Percentiles rank a stretch among this genome's conserved stretches.
Evolutionary conservation across 2,113 vertebrate species (phyloP).

Genomic region (Chloropsis hardwickii): DNA sequence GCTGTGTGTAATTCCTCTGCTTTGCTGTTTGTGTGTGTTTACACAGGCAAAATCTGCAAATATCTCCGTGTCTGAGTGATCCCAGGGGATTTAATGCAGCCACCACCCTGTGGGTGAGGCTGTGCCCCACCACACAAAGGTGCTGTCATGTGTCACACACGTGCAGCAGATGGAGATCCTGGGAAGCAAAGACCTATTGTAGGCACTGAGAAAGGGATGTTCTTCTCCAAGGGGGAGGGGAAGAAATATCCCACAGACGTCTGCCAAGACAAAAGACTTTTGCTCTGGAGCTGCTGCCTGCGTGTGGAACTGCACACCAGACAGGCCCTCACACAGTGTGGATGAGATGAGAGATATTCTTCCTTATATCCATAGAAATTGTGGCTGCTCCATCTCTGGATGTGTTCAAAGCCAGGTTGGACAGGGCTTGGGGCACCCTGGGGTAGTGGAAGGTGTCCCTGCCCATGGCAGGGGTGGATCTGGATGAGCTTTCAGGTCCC

Average conservation of each 20-base stretch:
- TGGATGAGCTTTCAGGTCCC: neutral
- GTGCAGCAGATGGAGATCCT: neutral
- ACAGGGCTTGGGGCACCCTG: neutral
- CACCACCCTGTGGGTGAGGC: too few species aligned
- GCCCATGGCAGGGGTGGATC: neutral
- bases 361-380: neutral
- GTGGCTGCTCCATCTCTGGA: neutral
- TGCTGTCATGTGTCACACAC: neutral
- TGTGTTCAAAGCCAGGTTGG: neutral
- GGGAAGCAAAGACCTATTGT: conserved; percentile 3
- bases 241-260: neutral
- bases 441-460: neutral
- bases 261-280: neutral
- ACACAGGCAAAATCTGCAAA: neutral
- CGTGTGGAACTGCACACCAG: neutral
- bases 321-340: fast-evolving
- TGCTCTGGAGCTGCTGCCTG: neutral
- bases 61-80: fast-evolving
- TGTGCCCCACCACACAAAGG: neutral
- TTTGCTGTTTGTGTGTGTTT: neutral
- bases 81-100: neutral
- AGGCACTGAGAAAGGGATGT: neutral
- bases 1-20: neutral
- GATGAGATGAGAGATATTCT: neutral
- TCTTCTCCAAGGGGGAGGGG: neutral